A percentile compares a stretch with the other conserved stretches of the same genome.
Conservation (phyloP, 1,140 invertebrate genomes). For the Drosophila triauraria region DNA sequence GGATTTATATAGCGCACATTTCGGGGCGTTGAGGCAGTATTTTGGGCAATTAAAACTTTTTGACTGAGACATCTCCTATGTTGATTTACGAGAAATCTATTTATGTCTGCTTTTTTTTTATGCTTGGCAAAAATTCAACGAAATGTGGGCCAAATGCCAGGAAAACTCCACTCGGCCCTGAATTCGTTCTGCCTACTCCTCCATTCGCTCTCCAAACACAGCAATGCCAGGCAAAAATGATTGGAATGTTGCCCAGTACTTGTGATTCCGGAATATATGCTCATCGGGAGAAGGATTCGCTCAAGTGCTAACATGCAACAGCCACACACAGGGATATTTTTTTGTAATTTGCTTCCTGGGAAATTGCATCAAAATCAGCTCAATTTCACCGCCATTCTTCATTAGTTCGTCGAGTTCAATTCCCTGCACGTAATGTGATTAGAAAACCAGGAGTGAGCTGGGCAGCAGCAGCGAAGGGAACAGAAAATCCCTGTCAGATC, state of each 20-base stretch:
- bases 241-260: conserved; percentile 48
- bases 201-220: conserved; percentile 5
- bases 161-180: not conserved
- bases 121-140: conserved; percentile 4
- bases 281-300: conserved; percentile 17
- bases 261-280: conserved; percentile 11
- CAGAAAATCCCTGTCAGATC: conserved; percentile 13
- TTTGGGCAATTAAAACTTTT: conserved; percentile 52
- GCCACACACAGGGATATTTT: conserved; percentile 35
- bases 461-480: not conserved
- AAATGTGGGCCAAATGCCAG: conserved; percentile 46
- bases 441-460: not conserved
- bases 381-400: conserved; percentile 7
- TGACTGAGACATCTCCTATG: conserved; percentile 11
- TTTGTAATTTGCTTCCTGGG: not conserved
- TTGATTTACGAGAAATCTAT: conserved; percentile 46
- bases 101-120: not conserved
- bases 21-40: conserved; percentile 15
- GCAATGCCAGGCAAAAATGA: conserved; percentile 14
- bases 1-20: conserved; percentile 37
- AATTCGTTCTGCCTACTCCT: conserved; percentile 5
- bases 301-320: conserved; percentile 61
- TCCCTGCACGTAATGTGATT: conserved; percentile 40
- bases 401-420: conserved; percentile 12
- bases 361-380: conserved; percentile 12